Base-by-base conservation (phyloP, 2,888 invertebrate genomes). In the Drosophila ezoana region DNA sequence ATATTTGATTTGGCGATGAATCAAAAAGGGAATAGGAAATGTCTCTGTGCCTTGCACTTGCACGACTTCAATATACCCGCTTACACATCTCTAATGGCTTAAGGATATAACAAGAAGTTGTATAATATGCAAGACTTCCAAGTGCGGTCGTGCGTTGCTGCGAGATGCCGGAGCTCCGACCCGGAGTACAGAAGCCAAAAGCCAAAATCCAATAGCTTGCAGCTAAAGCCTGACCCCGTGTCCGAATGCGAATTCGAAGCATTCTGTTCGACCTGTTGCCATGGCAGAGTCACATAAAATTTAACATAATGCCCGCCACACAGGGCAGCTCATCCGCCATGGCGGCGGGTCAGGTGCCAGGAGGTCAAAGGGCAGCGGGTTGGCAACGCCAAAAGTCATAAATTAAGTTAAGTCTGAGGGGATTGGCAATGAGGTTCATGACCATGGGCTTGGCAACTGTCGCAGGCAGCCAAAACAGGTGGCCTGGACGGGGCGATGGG, bases 211-310 rank as follows among this genome's bases (percentile, higher is more conserved):
- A 28, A 10, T 18, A 9, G 40, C 40, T n/a, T 10, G 11, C 18
- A 13, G 4, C 40, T 1, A 40, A n/a, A 33, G 51, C 38, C 11
- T n/a, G 48, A 35, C 14, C 33, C 35, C 16, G 44, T 6, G 18
- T 23, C 20, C 28, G 38, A 41, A 40, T 43, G 41, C 20, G 47
- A 35, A 43, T 45, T 37, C 38, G 35, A 41, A 28, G 35, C 56
- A 35, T 45, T 37, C 47, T 41, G 52, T 44, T 70, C 72, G 81
- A 81, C 81, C 79, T 72, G 81, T 85, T 81, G 76, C 79, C 81
- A 81, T 85, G 72, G 61, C 67, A 40, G 49, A 49, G 56, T 32
- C 57, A 54, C 68, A 85, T 85, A 59, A 76, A 85, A 70, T 72
- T 79, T 61, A 82, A 73, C 85, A 76, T 67, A 73, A 85, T 78